phyloP scores from a whole-genome alignment of 1,140 invertebrate species.

The Drosophila pectinifera region DNA sequence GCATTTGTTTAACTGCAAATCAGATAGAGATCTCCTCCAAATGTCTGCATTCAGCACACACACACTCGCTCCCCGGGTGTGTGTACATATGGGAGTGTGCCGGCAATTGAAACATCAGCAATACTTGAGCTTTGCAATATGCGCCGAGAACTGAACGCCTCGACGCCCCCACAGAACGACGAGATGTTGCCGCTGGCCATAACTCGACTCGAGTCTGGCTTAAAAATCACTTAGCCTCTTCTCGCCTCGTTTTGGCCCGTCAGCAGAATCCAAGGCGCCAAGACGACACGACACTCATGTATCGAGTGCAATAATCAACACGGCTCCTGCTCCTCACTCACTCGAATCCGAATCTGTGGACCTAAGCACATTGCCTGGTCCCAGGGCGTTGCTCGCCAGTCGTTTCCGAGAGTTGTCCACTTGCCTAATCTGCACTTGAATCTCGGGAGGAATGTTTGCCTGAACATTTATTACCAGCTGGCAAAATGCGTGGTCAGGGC shows the following conservation, averaged over 20 bases:
- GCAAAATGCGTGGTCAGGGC: slow-evolving; percentile 31
- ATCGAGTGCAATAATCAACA: slow-evolving; percentile 75
- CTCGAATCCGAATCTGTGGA: slow-evolving; percentile 50
- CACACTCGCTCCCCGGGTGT: neutral
- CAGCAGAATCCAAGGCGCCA: slow-evolving; percentile 59
- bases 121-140: slow-evolving; percentile 74
- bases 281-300: slow-evolving; percentile 52
- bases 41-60: slow-evolving; percentile 64
- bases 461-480: slow-evolving; percentile 19
- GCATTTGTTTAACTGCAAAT: slow-evolving; percentile 72
- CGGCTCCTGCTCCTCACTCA: neutral
- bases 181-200: slow-evolving; percentile 55
- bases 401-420: slow-evolving; percentile 62
- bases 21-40: slow-evolving; percentile 72
- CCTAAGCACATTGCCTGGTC: slow-evolving; percentile 63
- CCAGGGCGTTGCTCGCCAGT: slow-evolving; percentile 51
- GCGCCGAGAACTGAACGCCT: slow-evolving; percentile 31
- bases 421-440: slow-evolving; percentile 63
- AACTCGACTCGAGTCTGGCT: slow-evolving; percentile 73
- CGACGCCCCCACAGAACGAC: slow-evolving; percentile 47
- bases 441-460: slow-evolving; percentile 25
- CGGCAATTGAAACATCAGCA: slow-evolving; percentile 81
- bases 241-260: slow-evolving; percentile 52
- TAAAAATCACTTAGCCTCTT: slow-evolving; percentile 75
- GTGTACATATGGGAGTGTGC: slow-evolving; percentile 1